Evolutionary conservation across 2,888 invertebrate genomes (phyloP).

Genomic region (Drosophila niveifrons): DNA sequence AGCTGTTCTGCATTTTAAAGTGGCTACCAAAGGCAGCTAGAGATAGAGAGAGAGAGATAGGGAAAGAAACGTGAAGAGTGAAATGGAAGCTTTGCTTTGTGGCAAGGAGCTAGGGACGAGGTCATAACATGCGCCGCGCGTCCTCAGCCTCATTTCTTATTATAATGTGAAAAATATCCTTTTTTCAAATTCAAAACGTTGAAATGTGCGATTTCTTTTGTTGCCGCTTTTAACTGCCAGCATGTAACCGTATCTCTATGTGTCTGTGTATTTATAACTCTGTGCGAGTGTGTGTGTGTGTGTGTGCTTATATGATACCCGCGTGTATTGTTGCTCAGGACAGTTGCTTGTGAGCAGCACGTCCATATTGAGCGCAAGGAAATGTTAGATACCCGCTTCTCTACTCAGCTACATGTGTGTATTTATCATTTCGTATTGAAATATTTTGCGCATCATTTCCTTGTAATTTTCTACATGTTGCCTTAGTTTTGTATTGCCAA

Average conservation of each 20-base stretch:
- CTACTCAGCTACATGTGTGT: slow-evolving; percentile 39
- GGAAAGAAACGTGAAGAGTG: neutral
- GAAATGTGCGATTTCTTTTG: slow-evolving; percentile 77
- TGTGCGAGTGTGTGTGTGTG: slow-evolving; percentile 1
- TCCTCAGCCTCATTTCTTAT: slow-evolving; percentile 79
- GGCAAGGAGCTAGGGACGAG: slow-evolving; percentile 20
- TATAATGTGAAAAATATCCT: slow-evolving; percentile 82
- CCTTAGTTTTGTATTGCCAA: slow-evolving; percentile 17
- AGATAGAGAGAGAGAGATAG: neutral
- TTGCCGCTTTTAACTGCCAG: slow-evolving; percentile 64
- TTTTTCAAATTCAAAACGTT: slow-evolving; percentile 78
- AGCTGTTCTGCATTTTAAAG: slow-evolving; percentile 83
- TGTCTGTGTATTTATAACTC: slow-evolving; percentile 4
- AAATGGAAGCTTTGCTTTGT: neutral
- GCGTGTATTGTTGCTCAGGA: slow-evolving; percentile 54
- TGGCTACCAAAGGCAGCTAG: slow-evolving; percentile 32
- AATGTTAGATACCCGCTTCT: slow-evolving; percentile 34
- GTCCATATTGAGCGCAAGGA: slow-evolving; percentile 55
- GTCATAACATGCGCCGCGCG: slow-evolving; percentile 73
- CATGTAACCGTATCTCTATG: slow-evolving; percentile 6
- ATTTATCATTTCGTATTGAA: slow-evolving; percentile 70
- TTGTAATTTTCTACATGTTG: slow-evolving; percentile 64
- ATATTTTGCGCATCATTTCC: slow-evolving; percentile 70
- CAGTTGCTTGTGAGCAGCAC: slow-evolving; percentile 56
- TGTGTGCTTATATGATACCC: slow-evolving; percentile 46